Conservation (phyloP, 2,797 vertebrate genomes). For the Eulemur albifrons region DNA sequence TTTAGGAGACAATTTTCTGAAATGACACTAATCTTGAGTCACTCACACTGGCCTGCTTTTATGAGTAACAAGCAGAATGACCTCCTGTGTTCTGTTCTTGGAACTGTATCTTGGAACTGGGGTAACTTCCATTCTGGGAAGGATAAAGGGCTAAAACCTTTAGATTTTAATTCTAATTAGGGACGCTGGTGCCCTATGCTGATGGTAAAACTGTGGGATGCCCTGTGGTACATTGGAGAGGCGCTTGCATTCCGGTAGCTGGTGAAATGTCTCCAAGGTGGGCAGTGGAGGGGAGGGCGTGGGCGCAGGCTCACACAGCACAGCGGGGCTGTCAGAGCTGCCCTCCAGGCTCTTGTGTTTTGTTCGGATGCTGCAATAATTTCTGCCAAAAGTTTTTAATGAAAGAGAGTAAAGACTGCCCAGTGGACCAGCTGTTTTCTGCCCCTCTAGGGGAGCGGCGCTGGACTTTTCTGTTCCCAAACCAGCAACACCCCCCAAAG, state of each 20-base stretch:
- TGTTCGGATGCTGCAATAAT: background rate
- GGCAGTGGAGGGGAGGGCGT: fast-evolving
- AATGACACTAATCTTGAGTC: background rate
- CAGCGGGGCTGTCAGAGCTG: background rate
- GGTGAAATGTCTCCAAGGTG: background rate
- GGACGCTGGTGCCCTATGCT: fast-evolving
- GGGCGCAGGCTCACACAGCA: fast-evolving
- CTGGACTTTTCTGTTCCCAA: background rate
- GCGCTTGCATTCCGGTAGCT: background rate
- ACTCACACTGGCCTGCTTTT: background rate
- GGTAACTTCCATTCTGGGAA: background rate
- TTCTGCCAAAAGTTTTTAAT: background rate
- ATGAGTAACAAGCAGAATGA: background rate
- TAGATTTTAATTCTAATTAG: background rate
- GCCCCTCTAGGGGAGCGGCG: too few species aligned
- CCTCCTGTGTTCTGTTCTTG: background rate
- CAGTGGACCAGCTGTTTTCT: background rate
- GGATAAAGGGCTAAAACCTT: background rate
- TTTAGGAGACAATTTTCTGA: background rate
- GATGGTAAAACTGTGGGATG: background rate
- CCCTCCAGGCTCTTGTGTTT: background rate
- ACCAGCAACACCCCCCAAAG: background rate
- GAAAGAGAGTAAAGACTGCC: background rate
- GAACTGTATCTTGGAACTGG: background rate
- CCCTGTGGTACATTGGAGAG: background rate